Evolutionary conservation across 2,113 vertebrate genomes (phyloP).

Genomic region (Trematomus loennbergii): DNA sequence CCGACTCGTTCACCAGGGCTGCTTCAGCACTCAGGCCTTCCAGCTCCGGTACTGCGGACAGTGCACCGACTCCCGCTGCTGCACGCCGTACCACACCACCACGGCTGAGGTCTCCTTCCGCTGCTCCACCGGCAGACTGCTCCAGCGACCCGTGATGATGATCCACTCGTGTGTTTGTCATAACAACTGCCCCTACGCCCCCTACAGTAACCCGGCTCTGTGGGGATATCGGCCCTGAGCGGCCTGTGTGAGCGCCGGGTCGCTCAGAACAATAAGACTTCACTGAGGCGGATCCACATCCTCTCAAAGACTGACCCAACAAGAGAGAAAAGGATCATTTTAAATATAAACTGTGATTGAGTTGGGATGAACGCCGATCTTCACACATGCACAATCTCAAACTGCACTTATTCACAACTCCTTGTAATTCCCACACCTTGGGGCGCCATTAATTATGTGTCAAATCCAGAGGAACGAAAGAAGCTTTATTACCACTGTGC

Average conservation of each 20-base stretch:
- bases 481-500: neutral
- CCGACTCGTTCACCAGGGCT: constrained; percentile 79
- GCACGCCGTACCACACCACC: constrained; percentile 76
- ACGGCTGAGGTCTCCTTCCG: constrained; percentile 77
- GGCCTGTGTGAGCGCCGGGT: neutral
- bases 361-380: constrained; percentile 18
- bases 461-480: neutral
- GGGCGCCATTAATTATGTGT: neutral
- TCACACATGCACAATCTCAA: constrained; percentile 13
- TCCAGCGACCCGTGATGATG: constrained; percentile 79
- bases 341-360: constrained; percentile 42
- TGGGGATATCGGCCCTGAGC: constrained; percentile 61
- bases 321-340: constrained; percentile 1
- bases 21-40: constrained; percentile 73
- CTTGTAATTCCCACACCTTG: neutral
- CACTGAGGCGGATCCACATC: constrained; percentile 11
- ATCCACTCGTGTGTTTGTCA: constrained; percentile 85
- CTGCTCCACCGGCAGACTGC: constrained; percentile 67
- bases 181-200: constrained; percentile 76
- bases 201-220: constrained; percentile 61
- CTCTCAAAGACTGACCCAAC: neutral
- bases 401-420: constrained; percentile 50
- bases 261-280: neutral
- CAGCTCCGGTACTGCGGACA: constrained; percentile 80
- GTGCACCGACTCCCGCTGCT: constrained; percentile 82